Conservation (phyloP, 2,888 invertebrate species). For the Nebria brevicollis region DNA sequence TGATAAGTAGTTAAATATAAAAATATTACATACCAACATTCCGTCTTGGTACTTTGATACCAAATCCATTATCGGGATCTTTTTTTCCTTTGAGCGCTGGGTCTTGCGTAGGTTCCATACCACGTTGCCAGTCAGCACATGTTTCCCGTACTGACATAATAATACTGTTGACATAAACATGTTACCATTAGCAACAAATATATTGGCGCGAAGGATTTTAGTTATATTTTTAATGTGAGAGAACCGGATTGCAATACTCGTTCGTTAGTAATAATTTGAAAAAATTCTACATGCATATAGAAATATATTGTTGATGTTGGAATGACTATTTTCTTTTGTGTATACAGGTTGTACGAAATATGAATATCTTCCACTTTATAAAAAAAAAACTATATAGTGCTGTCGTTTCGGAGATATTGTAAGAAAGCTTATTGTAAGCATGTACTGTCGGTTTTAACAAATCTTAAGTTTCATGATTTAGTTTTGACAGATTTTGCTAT, state of each 20-base stretch:
- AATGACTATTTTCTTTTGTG: not conserved
- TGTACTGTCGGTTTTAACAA: too few relatives aligned
- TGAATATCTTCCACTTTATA: too few relatives aligned
- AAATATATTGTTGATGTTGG: not conserved
- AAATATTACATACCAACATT: slow-evolving; percentile 80
- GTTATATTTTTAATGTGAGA: too few relatives aligned
- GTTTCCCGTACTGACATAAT: slow-evolving; percentile 97
- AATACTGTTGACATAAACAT: slow-evolving; percentile 73
- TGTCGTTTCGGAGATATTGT: too few relatives aligned
- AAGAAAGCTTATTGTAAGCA: too few relatives aligned
- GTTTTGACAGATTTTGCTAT: too few relatives aligned
- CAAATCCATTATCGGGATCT: slow-evolving; percentile 91
- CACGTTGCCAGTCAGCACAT: slow-evolving; percentile 95
- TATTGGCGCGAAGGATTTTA: not conserved
- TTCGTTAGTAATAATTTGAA: too few relatives aligned
- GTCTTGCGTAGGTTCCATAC: slow-evolving; percentile 90
- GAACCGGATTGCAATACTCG: too few relatives aligned
- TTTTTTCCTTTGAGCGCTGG: slow-evolving; percentile 94
- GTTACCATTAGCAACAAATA: slow-evolving; percentile 6
- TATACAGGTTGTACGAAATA: too few relatives aligned
- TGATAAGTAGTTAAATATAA: slow-evolving; percentile 16
- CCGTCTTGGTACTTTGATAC: slow-evolving; percentile 89
- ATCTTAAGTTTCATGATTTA: too few relatives aligned
- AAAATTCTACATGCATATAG: too few relatives aligned
- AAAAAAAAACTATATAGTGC: too few relatives aligned